Base-by-base conservation (phyloP, 2,888 invertebrate genomes). In the Cantharis flavilabris region DNA sequence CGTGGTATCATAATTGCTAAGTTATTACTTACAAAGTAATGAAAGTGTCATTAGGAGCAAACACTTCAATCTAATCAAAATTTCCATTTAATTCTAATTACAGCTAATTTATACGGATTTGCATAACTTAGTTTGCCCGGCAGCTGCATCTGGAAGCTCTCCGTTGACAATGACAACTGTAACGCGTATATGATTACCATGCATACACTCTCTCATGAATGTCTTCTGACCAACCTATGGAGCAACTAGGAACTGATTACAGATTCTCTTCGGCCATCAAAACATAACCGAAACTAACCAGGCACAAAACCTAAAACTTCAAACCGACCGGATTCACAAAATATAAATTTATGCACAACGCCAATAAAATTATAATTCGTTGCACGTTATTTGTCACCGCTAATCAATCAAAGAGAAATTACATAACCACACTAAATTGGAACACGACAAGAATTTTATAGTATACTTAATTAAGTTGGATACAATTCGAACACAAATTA, bases 11-110 rank as follows among this genome's bases (percentile, higher is more conserved):
- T 63, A 74, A 74, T 71, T 72, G 64, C 70, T 26, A 75, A 77
- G 72, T 72, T 75, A 72, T 76, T 73, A 75, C 62, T 74, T 72
- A 67, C 75, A 18, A 76, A 76, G 80, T 80, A 80, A 85, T 85
- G 83, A 84, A 84, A 85, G 82, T 82, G 83, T 83, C 83, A 83
- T 84, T 84, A 84, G 80, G 83, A 82, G 81, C 82, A 81, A 81
- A 83, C 80, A 82, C 80, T 82, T 83, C 80, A 81, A 84, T 86
- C 84, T 84, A 84, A 86, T 86, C 85, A 83, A 84, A 85, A 85
- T 84, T 86, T 84, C 84, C 84, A 86, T 86, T 84, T 83, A 81
- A 85, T 84, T 84, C 83, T 85, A 85, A 86, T 86, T 86, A 85
- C 83, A 76, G 83, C 82, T 86, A 86, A 86, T 85, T 85, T 84